A percentile compares a stretch with the other conserved stretches of the same genome.
phyloP scores from a whole-genome alignment of 2,113 vertebrate species.

The Podarcis cretensis region DNA sequence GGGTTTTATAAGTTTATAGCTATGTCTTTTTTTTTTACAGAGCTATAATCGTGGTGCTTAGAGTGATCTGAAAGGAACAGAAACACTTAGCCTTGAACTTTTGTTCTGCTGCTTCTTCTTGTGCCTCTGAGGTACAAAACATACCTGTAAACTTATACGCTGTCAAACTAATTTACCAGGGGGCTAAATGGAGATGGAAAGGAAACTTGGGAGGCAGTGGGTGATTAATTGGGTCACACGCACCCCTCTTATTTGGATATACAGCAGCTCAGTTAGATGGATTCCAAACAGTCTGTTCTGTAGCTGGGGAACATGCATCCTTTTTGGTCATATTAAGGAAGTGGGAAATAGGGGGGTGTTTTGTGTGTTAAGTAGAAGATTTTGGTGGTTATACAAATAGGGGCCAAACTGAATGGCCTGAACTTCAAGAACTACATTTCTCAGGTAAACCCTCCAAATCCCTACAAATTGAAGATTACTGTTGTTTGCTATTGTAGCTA shows the following conservation, averaged over 20 bases:
- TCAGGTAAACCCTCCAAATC: not conserved
- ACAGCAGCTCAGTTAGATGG: slow-evolving; percentile 9
- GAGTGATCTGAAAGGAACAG: slow-evolving; percentile 73
- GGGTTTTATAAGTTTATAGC: slow-evolving; percentile 70
- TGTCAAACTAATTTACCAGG: slow-evolving; percentile 3
- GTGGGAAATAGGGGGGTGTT: not conserved
- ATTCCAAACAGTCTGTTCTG: slow-evolving; percentile 12
- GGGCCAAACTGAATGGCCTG: no score
- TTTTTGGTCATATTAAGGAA: not conserved
- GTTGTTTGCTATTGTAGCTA: not conserved
- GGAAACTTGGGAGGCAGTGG: slow-evolving; percentile 38
- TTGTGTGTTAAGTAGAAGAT: not conserved
- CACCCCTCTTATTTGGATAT: slow-evolving; percentile 7
- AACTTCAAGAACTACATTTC: not conserved
- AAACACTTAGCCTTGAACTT: slow-evolving; percentile 75
- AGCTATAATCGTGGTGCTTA: slow-evolving; percentile 69
- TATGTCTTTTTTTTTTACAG: slow-evolving; percentile 68
- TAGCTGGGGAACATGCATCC: not conserved
- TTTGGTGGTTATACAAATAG: not conserved
- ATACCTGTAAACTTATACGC: slow-evolving; percentile 71
- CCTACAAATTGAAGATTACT: not conserved
- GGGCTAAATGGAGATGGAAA: slow-evolving; percentile 47
- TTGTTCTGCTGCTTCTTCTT: slow-evolving; percentile 69
- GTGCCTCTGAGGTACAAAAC: slow-evolving; percentile 70
- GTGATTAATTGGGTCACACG: slow-evolving; percentile 43